These are phyloP conservation scores for Enteromius trimaculatus DNA, from an alignment of 2,797 vertebrate species.

Conservation along the genomic window DNA sequence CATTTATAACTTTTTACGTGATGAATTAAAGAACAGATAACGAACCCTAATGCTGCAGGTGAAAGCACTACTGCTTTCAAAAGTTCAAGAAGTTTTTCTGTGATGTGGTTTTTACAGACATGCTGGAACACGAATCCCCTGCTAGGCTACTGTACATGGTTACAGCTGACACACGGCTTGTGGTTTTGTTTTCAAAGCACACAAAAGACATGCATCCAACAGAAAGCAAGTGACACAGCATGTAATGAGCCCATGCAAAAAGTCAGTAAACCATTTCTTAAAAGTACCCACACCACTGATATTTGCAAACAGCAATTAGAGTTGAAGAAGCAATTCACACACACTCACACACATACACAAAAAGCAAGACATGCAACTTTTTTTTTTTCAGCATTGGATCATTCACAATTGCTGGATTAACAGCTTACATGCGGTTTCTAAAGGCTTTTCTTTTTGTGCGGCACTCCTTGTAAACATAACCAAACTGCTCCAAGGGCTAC, in stretches of 20 bases:
- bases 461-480: conserved; percentile 28
- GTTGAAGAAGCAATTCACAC: conserved; percentile 23
- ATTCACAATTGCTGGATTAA: conserved; percentile 42
- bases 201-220: conserved; percentile 27
- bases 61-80: conserved; percentile 2
- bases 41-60: neutral
- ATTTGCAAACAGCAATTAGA: conserved; percentile 33
- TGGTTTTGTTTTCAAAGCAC: conserved; percentile 32
- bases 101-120: conserved; percentile 29
- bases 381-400: conserved; percentile 23
- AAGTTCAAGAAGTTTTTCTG: conserved; percentile 20
- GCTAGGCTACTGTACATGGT: conserved; percentile 7
- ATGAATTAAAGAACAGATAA: neutral
- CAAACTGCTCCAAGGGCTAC: neutral
- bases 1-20: neutral
- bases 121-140: conserved; percentile 14
- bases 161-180: conserved; percentile 7
- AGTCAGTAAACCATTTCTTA: conserved; percentile 34
- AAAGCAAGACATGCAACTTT: neutral
- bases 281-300: conserved; percentile 28
- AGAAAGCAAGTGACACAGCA: conserved; percentile 21
- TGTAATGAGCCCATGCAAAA: conserved; percentile 44
- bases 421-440: conserved; percentile 29
- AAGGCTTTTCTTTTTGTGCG: conserved; percentile 24
- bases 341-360: conserved; percentile 9